These are phyloP conservation scores for Spatulosminthurus flaviceps DNA, from an alignment of 2,888 invertebrate species.

Conservation along the genomic window DNA sequence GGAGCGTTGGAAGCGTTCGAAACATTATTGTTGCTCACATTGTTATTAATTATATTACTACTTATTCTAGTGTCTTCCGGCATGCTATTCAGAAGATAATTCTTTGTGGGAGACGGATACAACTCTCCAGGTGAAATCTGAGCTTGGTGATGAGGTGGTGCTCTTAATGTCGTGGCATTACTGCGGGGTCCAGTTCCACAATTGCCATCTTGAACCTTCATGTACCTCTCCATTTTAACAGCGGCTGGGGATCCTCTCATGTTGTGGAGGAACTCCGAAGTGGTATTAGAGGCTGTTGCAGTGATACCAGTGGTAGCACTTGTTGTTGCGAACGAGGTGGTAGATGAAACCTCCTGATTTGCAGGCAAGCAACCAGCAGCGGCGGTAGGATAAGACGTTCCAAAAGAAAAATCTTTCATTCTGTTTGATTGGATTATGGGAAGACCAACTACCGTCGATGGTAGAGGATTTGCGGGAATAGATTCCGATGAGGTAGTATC, in stretches of 20 bases:
- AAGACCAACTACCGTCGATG: background rate
- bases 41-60: conserved; percentile 33
- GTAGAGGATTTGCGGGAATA: background rate
- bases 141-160: background rate
- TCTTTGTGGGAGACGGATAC: background rate
- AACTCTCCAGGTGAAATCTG: conserved; percentile 10
- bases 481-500: conserved; percentile 12
- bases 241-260: conserved; percentile 16
- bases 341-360: background rate
- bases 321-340: no score
- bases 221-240: conserved; percentile 34
- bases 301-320: background rate
- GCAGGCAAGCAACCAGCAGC: background rate
- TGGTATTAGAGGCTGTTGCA: background rate
- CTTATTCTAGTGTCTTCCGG: conserved; percentile 10
- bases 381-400: background rate
- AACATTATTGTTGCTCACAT: conserved; percentile 29
- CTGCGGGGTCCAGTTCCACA: conserved; percentile 27
- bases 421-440: background rate
- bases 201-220: conserved; percentile 23
- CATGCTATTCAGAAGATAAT: background rate
- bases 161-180: background rate
- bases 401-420: background rate
- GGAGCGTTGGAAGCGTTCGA: conserved; percentile 26
- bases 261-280: background rate